Base-by-base conservation (phyloP, 2,113 vertebrate genomes). In the Piaya cayana region DNA sequence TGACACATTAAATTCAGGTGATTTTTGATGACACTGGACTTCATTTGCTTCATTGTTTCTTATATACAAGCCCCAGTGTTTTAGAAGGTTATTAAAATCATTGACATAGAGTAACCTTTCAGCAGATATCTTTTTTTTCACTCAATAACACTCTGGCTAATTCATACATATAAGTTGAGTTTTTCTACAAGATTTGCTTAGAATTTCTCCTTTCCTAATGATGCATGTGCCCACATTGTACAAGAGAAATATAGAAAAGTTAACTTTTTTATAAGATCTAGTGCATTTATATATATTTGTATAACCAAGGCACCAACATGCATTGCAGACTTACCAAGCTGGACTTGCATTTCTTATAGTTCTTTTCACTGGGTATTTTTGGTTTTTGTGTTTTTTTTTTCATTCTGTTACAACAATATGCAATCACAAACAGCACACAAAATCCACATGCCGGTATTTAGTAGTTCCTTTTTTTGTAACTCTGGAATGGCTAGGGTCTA, bases 381-480 rank as follows among this genome's bases (percentile, higher is more conserved):
- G n/a, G 14, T 15, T 45, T 45, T 23, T n/a, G 6, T 37, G n/a
- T n/a, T n/a, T 32, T 12, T 59, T 8, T 21, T 30, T 34, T 20
- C 1, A 15, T 80, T 68, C 5, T 19, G 3, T 63, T 60, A 37
- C 45, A 50, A 25, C 6, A 15, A 13, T 42, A 3, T 32, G 9
- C 7, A 58, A 62, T 84, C 3, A 56, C 12, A 15, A 76, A 37
- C 29, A 20, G 30, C 4, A 58, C 18, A 15, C 4, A 25, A 15
- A 9, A 25, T 15, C 2, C 19, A 32, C 2, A 0, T 36, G 5
- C 21, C 70, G 25, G 2, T 64, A 32, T 22, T 72, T 62, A 19
- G 12, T 13, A 11, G 5, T 43, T 59, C 32, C 7, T 34, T 37
- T 37, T 86, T 58, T 74, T 21, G 5, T 25, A 30, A 8, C 4